Percentiles rank a stretch among this genome's conserved stretches.
phyloP scores from a whole-genome alignment of 2,888 invertebrate genomes.

The Ophion obscuratus region DNA sequence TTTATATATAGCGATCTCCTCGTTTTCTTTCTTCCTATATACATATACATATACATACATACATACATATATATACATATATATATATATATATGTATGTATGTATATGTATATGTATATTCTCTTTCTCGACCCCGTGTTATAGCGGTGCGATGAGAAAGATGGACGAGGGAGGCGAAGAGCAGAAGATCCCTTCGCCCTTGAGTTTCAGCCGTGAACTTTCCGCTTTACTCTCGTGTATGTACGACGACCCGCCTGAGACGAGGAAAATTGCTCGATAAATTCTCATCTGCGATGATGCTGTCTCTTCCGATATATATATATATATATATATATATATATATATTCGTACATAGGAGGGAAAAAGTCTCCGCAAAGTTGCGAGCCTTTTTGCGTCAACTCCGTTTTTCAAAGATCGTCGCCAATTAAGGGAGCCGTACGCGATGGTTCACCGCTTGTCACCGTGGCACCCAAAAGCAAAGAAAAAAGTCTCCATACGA shows the following conservation, averaged over 20 bases:
- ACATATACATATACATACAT: not conserved
- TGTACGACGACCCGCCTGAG: conserved; percentile 52
- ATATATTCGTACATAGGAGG: not conserved
- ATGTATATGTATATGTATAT: conserved; percentile 2
- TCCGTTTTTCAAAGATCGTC: conserved; percentile 13
- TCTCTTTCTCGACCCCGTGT: conserved; percentile 3
- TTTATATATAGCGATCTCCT: conserved; percentile 20
- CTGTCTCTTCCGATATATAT: not conserved
- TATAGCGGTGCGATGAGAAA: conserved; percentile 26
- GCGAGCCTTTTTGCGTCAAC: conserved; percentile 6
- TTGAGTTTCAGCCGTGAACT: conserved; percentile 31
- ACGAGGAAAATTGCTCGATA: conserved; percentile 64
- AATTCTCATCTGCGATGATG: conserved; percentile 57
- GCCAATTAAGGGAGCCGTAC: conserved; percentile 6
- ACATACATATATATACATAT: not conserved
- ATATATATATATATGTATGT: too few relatives aligned
- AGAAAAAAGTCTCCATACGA: not conserved
- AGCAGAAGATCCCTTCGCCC: conserved; percentile 36
- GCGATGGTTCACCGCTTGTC: conserved; percentile 1
- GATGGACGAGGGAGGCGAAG: conserved; percentile 16
- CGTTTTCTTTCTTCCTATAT: conserved; percentile 21
- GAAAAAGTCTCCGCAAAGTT: conserved; percentile 23
- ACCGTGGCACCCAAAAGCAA: not conserved
- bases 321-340: not conserved
- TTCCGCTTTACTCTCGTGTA: conserved; percentile 47